Evolutionary conservation across 2,797 vertebrate species (phyloP).

Genomic region (Oryzias dopingdopingensis): DNA sequence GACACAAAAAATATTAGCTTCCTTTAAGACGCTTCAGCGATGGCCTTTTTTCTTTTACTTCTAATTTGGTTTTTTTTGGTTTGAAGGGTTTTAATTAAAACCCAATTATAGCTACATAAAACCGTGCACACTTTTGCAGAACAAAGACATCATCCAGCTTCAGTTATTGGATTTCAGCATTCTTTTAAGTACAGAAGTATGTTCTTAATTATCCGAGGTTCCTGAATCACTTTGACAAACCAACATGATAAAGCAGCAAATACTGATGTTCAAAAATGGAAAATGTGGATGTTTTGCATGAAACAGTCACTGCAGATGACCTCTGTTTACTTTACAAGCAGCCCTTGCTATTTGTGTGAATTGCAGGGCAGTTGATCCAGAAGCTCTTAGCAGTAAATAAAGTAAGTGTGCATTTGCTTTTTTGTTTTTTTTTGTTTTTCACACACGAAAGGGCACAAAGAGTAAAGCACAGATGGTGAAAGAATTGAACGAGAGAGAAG

Average conservation of each 20-base stretch:
- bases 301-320: slow-evolving; percentile 10
- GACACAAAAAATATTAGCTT: too few relatives aligned
- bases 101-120: slow-evolving; percentile 43
- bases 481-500: slow-evolving; percentile 14
- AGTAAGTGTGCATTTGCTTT: slow-evolving; percentile 50
- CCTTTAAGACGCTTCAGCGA: too few relatives aligned
- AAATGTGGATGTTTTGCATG: slow-evolving; percentile 6
- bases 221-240: too few relatives aligned
- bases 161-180: too few relatives aligned
- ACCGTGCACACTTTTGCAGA: too few relatives aligned
- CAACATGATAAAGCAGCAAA: too few relatives aligned
- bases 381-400: slow-evolving; percentile 73
- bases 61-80: slow-evolving; percentile 42
- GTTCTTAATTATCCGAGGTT: too few relatives aligned
- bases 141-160: too few relatives aligned
- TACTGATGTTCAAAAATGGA: neutral
- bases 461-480: slow-evolving; percentile 45
- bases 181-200: too few relatives aligned
- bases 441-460: slow-evolving; percentile 62
- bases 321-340: slow-evolving; percentile 14
- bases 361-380: slow-evolving; percentile 22
- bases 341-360: slow-evolving; percentile 13
- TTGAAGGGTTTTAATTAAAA: slow-evolving; percentile 56
- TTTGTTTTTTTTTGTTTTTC: slow-evolving; percentile 27
- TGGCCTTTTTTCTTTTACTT: too few relatives aligned